Evolutionary conservation across 1,140 invertebrate species (phyloP).

Genomic region (Cecropterus lyciades): DNA sequence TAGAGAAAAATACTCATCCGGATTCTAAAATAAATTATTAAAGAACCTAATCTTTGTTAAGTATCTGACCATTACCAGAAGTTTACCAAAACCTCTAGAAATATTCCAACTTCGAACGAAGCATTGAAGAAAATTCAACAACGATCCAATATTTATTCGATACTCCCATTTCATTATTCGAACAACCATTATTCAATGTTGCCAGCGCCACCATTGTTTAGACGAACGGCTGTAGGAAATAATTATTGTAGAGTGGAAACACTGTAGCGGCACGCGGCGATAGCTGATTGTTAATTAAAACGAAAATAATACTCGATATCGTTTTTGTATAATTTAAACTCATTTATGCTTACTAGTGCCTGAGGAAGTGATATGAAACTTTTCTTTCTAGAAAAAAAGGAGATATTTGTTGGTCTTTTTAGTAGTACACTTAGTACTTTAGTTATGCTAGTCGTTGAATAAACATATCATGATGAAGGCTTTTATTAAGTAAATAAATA

Average conservation of each 20-base stretch:
- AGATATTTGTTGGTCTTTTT: no score
- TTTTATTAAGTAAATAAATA: no score
- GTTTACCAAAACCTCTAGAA: neutral
- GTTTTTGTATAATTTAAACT: slow-evolving; percentile 12
- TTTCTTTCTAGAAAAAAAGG: no score
- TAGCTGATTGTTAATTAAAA: slow-evolving; percentile 61
- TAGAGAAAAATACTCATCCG: no score
- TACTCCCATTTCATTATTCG: slow-evolving; percentile 44
- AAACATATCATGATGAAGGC: no score
- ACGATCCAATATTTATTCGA: slow-evolving; percentile 33
- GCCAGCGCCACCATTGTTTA: slow-evolving; percentile 60
- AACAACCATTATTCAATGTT: slow-evolving; percentile 60
- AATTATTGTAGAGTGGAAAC: slow-evolving; percentile 77
- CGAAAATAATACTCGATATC: slow-evolving; percentile 44
- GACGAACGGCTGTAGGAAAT: slow-evolving; percentile 67
- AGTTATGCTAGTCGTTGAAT: no score
- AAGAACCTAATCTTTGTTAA: no score
- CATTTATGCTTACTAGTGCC: slow-evolving; percentile 3
- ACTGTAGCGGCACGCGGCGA: slow-evolving; percentile 64
- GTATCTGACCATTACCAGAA: no score
- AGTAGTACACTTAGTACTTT: no score
- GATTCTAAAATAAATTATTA: no score
- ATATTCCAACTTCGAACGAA: neutral
- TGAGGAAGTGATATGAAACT: no score
- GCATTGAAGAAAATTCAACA: slow-evolving; percentile 9